Percentiles rank a stretch among this genome's conserved stretches.
Evolutionary conservation across 2,888 invertebrate genomes (phyloP).

Genomic region (Himalopsyche japonica): DNA sequence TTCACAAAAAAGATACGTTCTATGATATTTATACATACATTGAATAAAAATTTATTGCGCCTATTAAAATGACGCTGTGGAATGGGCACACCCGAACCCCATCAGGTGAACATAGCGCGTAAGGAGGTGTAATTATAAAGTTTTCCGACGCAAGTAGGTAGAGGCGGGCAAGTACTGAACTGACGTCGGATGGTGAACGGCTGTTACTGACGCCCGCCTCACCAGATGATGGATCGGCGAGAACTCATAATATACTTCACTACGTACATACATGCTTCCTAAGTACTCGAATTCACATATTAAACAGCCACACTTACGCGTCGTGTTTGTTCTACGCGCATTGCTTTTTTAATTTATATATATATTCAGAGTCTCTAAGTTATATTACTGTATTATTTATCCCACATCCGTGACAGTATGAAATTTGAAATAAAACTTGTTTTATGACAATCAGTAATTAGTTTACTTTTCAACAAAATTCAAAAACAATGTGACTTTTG

Average conservation of each 20-base stretch:
- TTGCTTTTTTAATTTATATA: background rate
- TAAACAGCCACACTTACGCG: background rate
- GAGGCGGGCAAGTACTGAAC: background rate
- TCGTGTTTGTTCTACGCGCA: background rate
- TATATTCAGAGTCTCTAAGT: background rate
- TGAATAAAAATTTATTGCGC: background rate
- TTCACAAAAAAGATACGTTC: too few species aligned
- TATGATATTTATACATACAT: too few species aligned
- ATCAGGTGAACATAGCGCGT: background rate
- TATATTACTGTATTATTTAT: too few species aligned
- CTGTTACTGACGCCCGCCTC: slow-evolving; percentile 30
- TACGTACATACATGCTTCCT: background rate
- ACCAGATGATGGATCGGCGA: slow-evolving; percentile 35
- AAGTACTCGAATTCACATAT: background rate
- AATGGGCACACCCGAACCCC: background rate
- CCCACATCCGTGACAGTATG: too few species aligned
- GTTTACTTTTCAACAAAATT: too few species aligned
- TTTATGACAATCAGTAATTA: too few species aligned
- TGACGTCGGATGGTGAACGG: slow-evolving; percentile 16
- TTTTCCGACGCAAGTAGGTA: slow-evolving; percentile 21
- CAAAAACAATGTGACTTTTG: too few species aligned
- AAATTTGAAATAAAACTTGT: too few species aligned
- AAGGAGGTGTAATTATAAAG: slow-evolving; percentile 37
- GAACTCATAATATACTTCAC: background rate
- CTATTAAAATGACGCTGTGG: background rate